These are phyloP conservation scores for Solenopsis invicta DNA, from an alignment of 1,140 invertebrate genomes.

Conservation along the genomic window DNA sequence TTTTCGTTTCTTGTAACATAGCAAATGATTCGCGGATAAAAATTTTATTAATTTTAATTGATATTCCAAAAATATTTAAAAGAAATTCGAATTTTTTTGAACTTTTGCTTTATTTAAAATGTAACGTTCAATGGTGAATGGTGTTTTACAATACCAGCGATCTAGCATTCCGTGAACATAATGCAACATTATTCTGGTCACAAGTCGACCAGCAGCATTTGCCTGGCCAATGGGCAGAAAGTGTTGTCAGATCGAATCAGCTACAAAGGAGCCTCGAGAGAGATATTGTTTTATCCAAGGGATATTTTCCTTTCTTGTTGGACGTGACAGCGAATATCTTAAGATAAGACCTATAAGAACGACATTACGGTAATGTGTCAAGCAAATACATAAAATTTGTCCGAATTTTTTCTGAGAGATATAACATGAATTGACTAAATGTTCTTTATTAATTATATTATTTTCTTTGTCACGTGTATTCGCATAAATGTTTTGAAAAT, in stretches of 20 bases:
- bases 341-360: not conserved
- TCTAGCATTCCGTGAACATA: constrained; percentile 13
- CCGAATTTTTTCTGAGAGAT: not conserved
- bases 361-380: not conserved
- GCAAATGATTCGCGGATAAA: not conserved
- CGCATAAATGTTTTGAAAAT: not conserved
- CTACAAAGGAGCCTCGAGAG: constrained; percentile 12
- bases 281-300: constrained; percentile 49
- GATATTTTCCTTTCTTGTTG: constrained; percentile 19
- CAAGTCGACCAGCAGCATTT: constrained; percentile 56
- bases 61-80: not conserved
- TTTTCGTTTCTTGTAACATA: not conserved
- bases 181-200: constrained; percentile 67
- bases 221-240: constrained; percentile 67
- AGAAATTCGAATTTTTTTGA: not conserved
- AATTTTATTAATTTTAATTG: not conserved
- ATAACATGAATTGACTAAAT: not conserved
- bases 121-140: not conserved
- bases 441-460: not conserved
- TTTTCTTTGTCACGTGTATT: not conserved
- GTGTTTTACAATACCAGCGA: not conserved
- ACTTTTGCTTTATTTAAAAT: not conserved
- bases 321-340: constrained; percentile 36
- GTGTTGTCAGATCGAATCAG: constrained; percentile 72
- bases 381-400: not conserved